These are phyloP conservation scores for Arizona elegans DNA, from an alignment of 2,113 vertebrate genomes.

Conservation along the genomic window DNA sequence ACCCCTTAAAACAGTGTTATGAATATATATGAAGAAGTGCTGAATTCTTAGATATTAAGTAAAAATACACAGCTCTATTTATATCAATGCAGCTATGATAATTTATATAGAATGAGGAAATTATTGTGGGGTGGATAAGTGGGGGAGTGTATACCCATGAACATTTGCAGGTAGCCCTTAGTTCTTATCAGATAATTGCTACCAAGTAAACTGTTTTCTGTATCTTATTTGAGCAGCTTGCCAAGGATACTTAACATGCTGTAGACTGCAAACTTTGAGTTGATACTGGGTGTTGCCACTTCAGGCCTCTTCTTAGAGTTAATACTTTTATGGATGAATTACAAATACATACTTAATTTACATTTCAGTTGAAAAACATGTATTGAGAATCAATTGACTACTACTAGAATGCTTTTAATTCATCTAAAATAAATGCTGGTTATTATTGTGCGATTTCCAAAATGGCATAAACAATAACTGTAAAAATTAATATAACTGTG, in stretches of 20 bases:
- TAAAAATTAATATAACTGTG: slow-evolving; percentile 37
- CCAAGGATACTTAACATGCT: slow-evolving; percentile 50
- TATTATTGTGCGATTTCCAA: slow-evolving; percentile 26
- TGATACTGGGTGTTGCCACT: slow-evolving; percentile 20
- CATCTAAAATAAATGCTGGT: slow-evolving; percentile 45
- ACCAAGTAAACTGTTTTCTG: slow-evolving; percentile 45
- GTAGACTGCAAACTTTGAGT: slow-evolving; percentile 37
- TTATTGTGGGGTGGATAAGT: not conserved
- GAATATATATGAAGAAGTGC: slow-evolving; percentile 18
- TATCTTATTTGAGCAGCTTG: slow-evolving; percentile 53
- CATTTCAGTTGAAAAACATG: slow-evolving; percentile 49
- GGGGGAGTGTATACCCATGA: slow-evolving; percentile 10
- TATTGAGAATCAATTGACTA: slow-evolving; percentile 54
- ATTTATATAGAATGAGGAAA: slow-evolving; percentile 22
- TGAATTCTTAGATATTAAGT: slow-evolving; percentile 7
- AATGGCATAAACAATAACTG: slow-evolving; percentile 38
- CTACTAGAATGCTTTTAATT: slow-evolving; percentile 47
- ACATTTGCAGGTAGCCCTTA: slow-evolving; percentile 17
- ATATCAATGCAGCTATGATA: slow-evolving; percentile 25
- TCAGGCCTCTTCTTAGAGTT: slow-evolving; percentile 4
- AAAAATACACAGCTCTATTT: slow-evolving; percentile 2
- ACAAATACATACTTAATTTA: slow-evolving; percentile 60
- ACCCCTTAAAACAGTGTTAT: slow-evolving; percentile 25
- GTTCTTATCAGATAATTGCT: slow-evolving; percentile 63
- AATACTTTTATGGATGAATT: slow-evolving; percentile 38